Percentiles rank a stretch among this genome's conserved stretches.
phyloP scores from a whole-genome alignment of 1,140 invertebrate genomes.

The Nebria ingens region DNA sequence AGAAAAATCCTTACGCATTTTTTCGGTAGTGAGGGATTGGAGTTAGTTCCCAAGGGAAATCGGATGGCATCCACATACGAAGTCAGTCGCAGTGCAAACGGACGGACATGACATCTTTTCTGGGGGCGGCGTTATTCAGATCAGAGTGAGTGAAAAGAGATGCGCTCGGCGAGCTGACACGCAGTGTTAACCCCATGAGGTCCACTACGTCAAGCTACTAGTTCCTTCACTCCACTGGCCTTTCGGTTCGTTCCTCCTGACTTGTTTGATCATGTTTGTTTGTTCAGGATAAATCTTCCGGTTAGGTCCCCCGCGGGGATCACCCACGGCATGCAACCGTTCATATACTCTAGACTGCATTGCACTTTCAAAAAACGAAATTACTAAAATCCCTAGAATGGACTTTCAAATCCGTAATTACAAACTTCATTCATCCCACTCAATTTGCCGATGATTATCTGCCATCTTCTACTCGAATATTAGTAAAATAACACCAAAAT shows the following conservation, averaged over 20 bases:
- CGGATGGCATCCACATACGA: too few relatives aligned
- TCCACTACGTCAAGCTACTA: not conserved
- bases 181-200: not conserved
- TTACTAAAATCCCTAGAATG: too few relatives aligned
- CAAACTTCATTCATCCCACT: too few relatives aligned
- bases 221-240: not conserved
- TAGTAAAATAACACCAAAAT: too few relatives aligned
- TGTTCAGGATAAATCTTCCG: conserved; percentile 5
- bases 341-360: too few relatives aligned
- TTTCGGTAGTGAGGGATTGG: not conserved
- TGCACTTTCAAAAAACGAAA: too few relatives aligned
- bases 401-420: too few relatives aligned
- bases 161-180: not conserved
- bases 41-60: not conserved
- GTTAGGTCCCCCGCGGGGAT: not conserved
- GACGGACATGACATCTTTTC: not conserved
- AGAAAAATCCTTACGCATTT: conserved; percentile 8
- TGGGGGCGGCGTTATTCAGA: not conserved
- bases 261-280: conserved; percentile 5
- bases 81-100: not conserved
- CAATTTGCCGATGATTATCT: too few relatives aligned
- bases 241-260: not conserved
- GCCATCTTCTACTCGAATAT: too few relatives aligned
- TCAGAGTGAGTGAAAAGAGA: not conserved
- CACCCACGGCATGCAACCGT: not conserved